Conservation (phyloP, 2,888 invertebrate genomes). For the Ormyrus labotus region DNA sequence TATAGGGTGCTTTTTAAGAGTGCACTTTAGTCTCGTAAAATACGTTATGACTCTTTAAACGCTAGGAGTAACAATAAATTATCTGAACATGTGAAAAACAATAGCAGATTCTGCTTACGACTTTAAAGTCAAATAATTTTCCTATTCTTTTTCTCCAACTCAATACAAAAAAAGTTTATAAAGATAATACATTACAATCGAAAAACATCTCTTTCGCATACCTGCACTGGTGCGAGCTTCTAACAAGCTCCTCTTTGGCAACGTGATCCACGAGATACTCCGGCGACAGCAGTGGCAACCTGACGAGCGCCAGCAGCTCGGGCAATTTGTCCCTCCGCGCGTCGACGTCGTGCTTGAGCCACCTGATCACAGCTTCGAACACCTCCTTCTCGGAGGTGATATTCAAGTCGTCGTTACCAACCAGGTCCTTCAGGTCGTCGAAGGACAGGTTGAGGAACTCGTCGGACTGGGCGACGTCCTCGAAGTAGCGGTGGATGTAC, state of each 20-base stretch:
- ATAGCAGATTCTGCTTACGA: too few relatives aligned
- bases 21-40: too few relatives aligned
- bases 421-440: slow-evolving; percentile 82
- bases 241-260: slow-evolving; percentile 86
- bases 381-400: slow-evolving; percentile 88
- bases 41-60: too few relatives aligned
- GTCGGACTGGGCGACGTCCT: slow-evolving; percentile 85
- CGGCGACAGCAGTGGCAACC: slow-evolving; percentile 88
- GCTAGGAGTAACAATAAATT: too few relatives aligned
- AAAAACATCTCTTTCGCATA: slow-evolving; percentile 64
- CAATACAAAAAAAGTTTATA: too few relatives aligned
- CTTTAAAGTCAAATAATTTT: too few relatives aligned
- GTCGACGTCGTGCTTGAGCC: slow-evolving; percentile 83
- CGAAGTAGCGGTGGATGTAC: slow-evolving; percentile 88
- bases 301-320: slow-evolving; percentile 84
- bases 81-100: too few relatives aligned
- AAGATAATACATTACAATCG: too few relatives aligned
- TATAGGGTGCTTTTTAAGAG: too few relatives aligned
- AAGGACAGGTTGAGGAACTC: slow-evolving; percentile 84
- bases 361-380: slow-evolving; percentile 89
- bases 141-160: too few relatives aligned
- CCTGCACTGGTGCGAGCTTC: slow-evolving; percentile 87
- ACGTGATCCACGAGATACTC: slow-evolving; percentile 89
- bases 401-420: slow-evolving; percentile 86
- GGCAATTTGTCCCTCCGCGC: slow-evolving; percentile 80